Conservation (phyloP, 1,140 invertebrate species). For the Mactra quadrangularis region DNA sequence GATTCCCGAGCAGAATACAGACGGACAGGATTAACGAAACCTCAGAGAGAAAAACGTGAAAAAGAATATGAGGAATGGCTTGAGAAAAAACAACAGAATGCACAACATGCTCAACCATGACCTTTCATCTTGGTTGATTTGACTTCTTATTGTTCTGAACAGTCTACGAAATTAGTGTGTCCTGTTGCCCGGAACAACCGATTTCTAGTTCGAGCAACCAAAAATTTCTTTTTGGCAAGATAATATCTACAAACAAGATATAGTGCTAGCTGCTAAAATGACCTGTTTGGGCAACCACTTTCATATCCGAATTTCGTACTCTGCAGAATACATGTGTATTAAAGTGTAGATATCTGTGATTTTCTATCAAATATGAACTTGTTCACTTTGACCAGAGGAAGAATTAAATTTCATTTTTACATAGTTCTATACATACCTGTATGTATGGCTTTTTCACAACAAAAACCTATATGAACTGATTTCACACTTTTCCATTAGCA, state of each 20-base stretch:
- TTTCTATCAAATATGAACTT: neutral
- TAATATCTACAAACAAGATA: too few species aligned
- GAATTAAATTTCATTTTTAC: too few species aligned
- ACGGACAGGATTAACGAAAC: slow-evolving; percentile 14
- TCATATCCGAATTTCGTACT: neutral
- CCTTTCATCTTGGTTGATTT: neutral
- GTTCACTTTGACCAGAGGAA: too few species aligned
- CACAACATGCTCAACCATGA: neutral
- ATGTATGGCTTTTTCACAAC: too few species aligned
- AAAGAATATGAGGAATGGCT: neutral
- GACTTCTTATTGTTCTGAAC: neutral
- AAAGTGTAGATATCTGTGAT: neutral
- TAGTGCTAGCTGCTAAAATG: too few species aligned
- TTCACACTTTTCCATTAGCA: too few species aligned
- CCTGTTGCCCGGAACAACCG: neutral
- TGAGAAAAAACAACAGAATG: neutral
- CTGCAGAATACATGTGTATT: neutral
- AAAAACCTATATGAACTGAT: too few species aligned
- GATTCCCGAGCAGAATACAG: slow-evolving; percentile 10
- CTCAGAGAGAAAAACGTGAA: neutral
- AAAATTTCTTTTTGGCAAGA: too few species aligned
- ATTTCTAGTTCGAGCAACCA: too few species aligned
- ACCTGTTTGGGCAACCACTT: too few species aligned
- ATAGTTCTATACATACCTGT: too few species aligned
- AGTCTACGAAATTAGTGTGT: neutral